Base-by-base conservation (phyloP, 2,888 invertebrate species). In the Meloe dianella region DNA sequence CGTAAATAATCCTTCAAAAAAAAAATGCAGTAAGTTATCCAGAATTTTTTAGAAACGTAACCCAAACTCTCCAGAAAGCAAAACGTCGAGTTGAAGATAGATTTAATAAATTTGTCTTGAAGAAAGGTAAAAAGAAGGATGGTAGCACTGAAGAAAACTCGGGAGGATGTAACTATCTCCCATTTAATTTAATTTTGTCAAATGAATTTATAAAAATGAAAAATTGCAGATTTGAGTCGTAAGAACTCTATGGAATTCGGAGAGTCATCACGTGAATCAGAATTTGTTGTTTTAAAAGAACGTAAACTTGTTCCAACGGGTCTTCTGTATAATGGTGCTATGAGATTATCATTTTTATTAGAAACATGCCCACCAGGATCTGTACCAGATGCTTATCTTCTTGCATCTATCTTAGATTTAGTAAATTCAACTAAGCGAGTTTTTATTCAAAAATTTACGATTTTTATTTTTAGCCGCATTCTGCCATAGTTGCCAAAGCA, bases 281-380 rank as follows among this genome's bases (percentile, higher is more conserved):
- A 96, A 81, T 93, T 94, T 73, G 93, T 96, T 0, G 90, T 96
- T 1, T 84, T 96, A 56, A 95, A 95, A 80, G 94, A 97, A 77
- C 88, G 97, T 61, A 90, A 94, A 72, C 83, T 97, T 63, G 95
- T 98, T 14, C 90, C 94, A 22, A 89, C 90, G 0, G 87, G 88
- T 57, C 90, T 92, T 0, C 87, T 98, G 17, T 91, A 91, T 77
- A 91, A 92, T n/a, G 98, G 98, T 9, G 92, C 97, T 87, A 86
- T 92, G 41, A 86, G 98, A 56, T 92, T 99, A 80, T 92, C 93
- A 57, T 97, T 99, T 82, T 85, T 99, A 35, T 83, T 99, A 72
- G 98, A 99, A 84, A 96, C 96, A 10, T 97, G 97, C 74, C 93
- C 95, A 67, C 99, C 99, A 0, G 99, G 99, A 0, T 91, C 94